phyloP scores from a whole-genome alignment of 2,888 invertebrate genomes.

The Xestia c-nigrum region DNA sequence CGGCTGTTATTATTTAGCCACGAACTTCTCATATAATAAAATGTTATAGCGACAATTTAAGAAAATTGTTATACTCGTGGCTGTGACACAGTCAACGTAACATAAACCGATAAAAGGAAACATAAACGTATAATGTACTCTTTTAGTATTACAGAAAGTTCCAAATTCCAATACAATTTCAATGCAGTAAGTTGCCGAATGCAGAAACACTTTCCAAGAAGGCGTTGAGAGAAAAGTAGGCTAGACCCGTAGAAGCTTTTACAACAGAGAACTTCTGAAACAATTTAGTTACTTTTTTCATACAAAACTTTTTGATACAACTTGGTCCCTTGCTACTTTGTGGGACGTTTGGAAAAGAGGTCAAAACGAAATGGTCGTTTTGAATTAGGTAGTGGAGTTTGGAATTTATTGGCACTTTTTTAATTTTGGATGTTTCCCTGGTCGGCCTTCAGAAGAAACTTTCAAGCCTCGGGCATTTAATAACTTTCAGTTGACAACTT shows the following conservation, averaged over 20 bases:
- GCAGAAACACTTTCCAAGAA: constrained; percentile 31
- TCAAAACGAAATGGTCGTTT: constrained; percentile 28
- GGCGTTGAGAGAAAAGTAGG: constrained; percentile 39
- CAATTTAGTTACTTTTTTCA: constrained; percentile 57
- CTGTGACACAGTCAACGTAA: neutral
- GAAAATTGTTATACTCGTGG: neutral
- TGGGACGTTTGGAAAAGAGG: constrained; percentile 1
- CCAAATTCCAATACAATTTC: constrained; percentile 38
- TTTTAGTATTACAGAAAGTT: constrained; percentile 3
- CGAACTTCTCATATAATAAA: neutral
- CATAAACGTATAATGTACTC: constrained; percentile 11
- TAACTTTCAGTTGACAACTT: constrained; percentile 3
- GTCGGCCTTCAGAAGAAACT: neutral
- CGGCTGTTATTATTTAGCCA: no score
- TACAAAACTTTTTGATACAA: constrained; percentile 49
- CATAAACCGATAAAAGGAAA: neutral
- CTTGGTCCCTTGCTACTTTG: constrained; percentile 21
- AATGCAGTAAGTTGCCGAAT: constrained; percentile 48
- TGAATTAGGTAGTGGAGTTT: constrained; percentile 17
- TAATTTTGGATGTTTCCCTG: neutral
- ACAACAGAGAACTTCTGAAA: constrained; percentile 49
- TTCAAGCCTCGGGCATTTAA: neutral
- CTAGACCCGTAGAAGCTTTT: constrained; percentile 56
- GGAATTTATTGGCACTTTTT: constrained; percentile 11
- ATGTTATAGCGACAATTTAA: neutral